Evolutionary conservation across 2,797 vertebrate species (phyloP).

Genomic region (Anguilla megastoma): DNA sequence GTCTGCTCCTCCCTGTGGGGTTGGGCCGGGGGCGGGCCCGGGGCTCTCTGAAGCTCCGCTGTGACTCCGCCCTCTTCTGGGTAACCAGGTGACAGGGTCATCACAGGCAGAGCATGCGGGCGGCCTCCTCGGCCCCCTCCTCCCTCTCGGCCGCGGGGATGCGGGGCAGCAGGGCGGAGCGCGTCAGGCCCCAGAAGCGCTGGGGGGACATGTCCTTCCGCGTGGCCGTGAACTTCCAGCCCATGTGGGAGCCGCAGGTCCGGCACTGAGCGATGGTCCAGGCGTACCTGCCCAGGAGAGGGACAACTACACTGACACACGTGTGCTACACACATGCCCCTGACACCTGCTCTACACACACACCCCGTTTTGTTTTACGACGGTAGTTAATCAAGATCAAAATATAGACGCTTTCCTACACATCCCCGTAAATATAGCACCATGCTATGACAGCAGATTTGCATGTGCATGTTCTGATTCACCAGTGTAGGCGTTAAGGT

Average conservation of each 20-base stretch:
- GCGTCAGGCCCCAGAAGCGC: slow-evolving; percentile 94
- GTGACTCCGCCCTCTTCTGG: slow-evolving; percentile 12
- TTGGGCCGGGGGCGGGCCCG: slow-evolving; percentile 6
- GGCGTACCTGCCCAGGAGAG: slow-evolving; percentile 77
- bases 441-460: neutral
- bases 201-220: slow-evolving; percentile 91
- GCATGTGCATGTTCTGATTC: neutral
- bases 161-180: slow-evolving; percentile 90
- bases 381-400: neutral
- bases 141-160: slow-evolving; percentile 84
- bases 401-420: neutral
- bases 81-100: neutral
- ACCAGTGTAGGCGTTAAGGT: neutral
- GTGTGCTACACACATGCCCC: neutral
- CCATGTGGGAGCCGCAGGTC: slow-evolving; percentile 89
- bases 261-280: slow-evolving; percentile 96
- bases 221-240: slow-evolving; percentile 96
- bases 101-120: slow-evolving; percentile 89
- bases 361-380: too few relatives aligned
- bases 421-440: neutral
- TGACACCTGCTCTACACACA: neutral
- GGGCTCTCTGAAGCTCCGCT: neutral
- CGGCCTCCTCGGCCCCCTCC: slow-evolving; percentile 67
- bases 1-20: neutral
- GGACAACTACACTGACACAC: neutral